Percentiles rank a stretch among this genome's conserved stretches.
Evolutionary conservation across 2,113 vertebrate genomes (phyloP).

Genomic region (Synodontis membranacea): DNA sequence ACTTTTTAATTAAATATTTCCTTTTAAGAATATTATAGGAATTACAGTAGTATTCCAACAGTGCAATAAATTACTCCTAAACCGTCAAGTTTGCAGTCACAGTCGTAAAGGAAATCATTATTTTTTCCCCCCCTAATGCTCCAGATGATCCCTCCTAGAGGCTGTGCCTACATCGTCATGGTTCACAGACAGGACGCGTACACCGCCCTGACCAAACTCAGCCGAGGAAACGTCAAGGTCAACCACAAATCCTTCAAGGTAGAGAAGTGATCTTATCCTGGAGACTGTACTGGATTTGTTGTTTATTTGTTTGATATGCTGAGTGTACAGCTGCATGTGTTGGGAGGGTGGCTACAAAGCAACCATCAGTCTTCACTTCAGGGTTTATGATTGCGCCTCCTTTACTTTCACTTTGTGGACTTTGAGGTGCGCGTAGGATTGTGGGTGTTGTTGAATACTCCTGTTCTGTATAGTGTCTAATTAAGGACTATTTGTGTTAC

Average conservation of each 20-base stretch:
- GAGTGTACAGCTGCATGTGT: too few species aligned
- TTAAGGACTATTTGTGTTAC: not conserved
- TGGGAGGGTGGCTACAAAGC: too few species aligned
- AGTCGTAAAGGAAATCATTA: not conserved
- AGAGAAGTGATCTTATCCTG: constrained; percentile 26
- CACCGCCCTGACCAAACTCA: constrained; percentile 89
- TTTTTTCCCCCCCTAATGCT: not conserved
- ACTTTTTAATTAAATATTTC: too few species aligned
- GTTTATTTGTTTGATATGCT: too few species aligned
- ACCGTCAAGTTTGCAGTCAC: too few species aligned
- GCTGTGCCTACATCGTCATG: constrained; percentile 98
- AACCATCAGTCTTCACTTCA: too few species aligned
- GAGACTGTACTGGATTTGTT: not conserved
- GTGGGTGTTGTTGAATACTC: not conserved
- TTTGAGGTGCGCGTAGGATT: not conserved
- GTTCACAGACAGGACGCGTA: constrained; percentile 93
- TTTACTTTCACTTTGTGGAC: too few species aligned
- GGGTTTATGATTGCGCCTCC: too few species aligned
- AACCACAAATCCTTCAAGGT: constrained; percentile 98
- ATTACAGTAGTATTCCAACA: too few species aligned
- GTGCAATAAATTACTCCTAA: too few species aligned
- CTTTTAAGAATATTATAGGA: too few species aligned
- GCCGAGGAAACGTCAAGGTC: constrained; percentile 87
- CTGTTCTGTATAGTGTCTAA: not conserved
- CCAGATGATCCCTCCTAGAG: constrained; percentile 96